Evolutionary conservation across 2,888 invertebrate species (phyloP), one percentile per base, ranked within the genome.

Genomic region (Sinelater perroti): DNA sequence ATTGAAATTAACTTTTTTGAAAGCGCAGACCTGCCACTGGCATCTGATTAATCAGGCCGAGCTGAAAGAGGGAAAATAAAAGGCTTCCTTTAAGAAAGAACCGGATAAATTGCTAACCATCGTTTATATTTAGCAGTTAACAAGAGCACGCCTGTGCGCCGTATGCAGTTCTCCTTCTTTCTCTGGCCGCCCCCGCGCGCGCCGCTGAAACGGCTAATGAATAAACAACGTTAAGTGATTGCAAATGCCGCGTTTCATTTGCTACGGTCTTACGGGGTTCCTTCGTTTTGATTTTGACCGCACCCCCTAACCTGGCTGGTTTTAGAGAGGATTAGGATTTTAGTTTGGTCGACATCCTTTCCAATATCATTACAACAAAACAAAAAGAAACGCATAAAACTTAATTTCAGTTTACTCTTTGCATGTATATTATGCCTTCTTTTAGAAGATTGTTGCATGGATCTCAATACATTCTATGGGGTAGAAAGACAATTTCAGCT

Each of bases 1-100:
- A 62, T 66, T 66, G 57, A 63, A 63, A 61, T 63, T 61, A 61
- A 61, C 59, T 61, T 63, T 61, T 63, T 63, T 61, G 54, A 60
- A 56, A 61, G 55, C 56, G 24, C 51, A 44, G 49, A 56, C 33
- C 61, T 63, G 63, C 61, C 56, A 59, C 61, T 61, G 63, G 61
- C 63, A 60, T 63, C 57, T 61, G 60, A 63, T 63, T 63, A 63
- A 63, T 61, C 60, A 56, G 64, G 60, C 55, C 52, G 64, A 62
- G 56, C 44, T 60, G 47, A 56, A 55, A 56, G 56, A 60, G 60
- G 56, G 59, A 59, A 59, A 59, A 59, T 59, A 59, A 59, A 59
- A 59, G 59, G 59, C 59, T 59, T 55, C 55, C 46, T 59, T 54
- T 45, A 59, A 55, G 59, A 59, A 58, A 59, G 59, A 59, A 59